Conservation (phyloP, 2,113 vertebrate species). For the Podarcis cretensis region DNA sequence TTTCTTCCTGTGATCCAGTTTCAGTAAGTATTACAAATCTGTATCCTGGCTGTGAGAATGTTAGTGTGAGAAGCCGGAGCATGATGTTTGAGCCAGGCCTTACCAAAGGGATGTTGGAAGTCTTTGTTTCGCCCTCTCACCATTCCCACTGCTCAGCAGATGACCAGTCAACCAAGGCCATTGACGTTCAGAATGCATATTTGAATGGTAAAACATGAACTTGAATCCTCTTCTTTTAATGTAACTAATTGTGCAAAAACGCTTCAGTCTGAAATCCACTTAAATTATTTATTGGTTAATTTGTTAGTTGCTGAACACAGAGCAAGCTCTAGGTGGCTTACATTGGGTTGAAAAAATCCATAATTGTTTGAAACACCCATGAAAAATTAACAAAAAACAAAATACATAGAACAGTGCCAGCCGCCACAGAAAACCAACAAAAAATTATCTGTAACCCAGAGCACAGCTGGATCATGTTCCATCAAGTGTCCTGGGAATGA, state of each 20-base stretch:
- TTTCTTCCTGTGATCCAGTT: slow-evolving; percentile 74
- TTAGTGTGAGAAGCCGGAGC: slow-evolving; percentile 95
- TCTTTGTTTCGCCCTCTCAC: slow-evolving; percentile 85
- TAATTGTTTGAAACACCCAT: too few species aligned
- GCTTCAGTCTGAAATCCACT: neutral
- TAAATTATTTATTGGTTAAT: neutral
- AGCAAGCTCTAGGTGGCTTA: too few species aligned
- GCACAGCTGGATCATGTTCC: too few species aligned
- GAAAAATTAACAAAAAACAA: too few species aligned
- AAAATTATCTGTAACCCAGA: too few species aligned
- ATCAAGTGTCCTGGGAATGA: too few species aligned
- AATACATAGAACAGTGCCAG: too few species aligned
- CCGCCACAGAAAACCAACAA: too few species aligned
- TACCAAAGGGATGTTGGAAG: slow-evolving; percentile 94
- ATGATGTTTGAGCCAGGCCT: slow-evolving; percentile 99
- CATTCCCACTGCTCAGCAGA: slow-evolving; percentile 79
- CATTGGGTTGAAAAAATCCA: too few species aligned
- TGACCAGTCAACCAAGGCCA: slow-evolving; percentile 89
- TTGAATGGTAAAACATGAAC: slow-evolving; percentile 81
- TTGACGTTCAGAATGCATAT: slow-evolving; percentile 88
- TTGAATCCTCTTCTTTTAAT: neutral
- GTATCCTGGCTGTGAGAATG: slow-evolving; percentile 97
- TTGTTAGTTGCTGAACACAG: too few species aligned
- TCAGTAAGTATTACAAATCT: slow-evolving; percentile 95
- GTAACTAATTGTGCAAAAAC: neutral